Base-by-base conservation (phyloP, 2,113 vertebrate genomes). In the Psilopsiagon aymara region DNA sequence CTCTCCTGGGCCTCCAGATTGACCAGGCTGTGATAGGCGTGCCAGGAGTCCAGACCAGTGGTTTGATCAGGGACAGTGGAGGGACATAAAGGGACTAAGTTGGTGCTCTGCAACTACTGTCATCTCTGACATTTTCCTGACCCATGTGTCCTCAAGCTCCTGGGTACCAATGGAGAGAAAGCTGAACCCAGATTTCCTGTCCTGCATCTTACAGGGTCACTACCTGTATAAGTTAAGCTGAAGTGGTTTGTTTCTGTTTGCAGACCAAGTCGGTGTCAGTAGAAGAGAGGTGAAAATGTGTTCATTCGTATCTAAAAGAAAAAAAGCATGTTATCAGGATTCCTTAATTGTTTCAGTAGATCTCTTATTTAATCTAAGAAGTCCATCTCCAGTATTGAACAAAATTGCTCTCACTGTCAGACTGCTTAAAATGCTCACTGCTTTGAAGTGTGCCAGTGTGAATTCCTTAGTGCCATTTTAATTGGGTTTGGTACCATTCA, bases 191-290 rank as follows among this genome's bases (percentile, higher is more conserved):
- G 28, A 35, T 63, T 43, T 82, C 33, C 28, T 53, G 19, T 52
- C 29, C 55, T 76, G 53, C 41, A 57, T 10, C 25, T 81, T 68
- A 28, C 51, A 70, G 57, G 57, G 52, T 77, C 67, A 47, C 29
- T 82, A 17, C 52, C 35, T 88, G 53, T 24, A n/a, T 25, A 33
- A 77, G 37, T 75, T 43, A 57, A 41, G 18, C 33, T 68, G n/a
- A 64, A 88, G 68, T 75, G 18, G 31, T 68, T 93, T 67, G 31
- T 86, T 96, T 95, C 64, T 94, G 19, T 81, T 95, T 84, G n/a
- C 52, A 92, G 31, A 79, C 29, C 81, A 89, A 83, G 80, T 82
- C 60, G 44, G 4, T 33, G 19, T 9, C 52, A 76, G 57, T 66
- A 85, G 78, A 63, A 82, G 41, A 62, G 69, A 78, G 63, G 41